These are phyloP conservation scores for Hafferia zeledoni DNA, from an alignment of 2,797 vertebrate species.

Conservation along the genomic window DNA sequence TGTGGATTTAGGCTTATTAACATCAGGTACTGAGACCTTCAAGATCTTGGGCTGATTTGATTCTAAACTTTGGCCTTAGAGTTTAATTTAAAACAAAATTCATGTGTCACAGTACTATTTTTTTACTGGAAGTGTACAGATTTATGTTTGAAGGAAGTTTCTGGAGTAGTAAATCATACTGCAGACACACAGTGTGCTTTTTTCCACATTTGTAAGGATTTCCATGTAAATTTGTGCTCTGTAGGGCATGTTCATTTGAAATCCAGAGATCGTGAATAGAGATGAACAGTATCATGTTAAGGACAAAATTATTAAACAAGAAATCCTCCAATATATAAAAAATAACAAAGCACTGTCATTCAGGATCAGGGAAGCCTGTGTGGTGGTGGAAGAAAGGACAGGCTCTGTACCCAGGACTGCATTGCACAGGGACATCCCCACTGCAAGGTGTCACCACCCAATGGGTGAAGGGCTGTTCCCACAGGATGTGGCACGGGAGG, in stretches of 20 bases:
- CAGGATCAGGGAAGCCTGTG: neutral
- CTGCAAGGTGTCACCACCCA: fast-evolving
- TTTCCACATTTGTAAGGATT: neutral
- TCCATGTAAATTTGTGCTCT: neutral
- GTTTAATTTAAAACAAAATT: neutral
- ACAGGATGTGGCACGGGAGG: neutral
- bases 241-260: neutral
- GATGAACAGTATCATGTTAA: neutral
- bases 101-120: neutral
- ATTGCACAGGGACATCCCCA: neutral
- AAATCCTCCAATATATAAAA: neutral
- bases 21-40: neutral
- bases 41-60: neutral
- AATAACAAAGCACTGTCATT: neutral
- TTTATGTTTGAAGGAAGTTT: neutral
- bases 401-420: neutral
- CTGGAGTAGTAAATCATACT: neutral
- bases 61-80: neutral
- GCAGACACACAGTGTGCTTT: neutral
- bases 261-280: neutral
- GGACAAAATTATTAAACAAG: neutral
- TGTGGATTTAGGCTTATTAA: neutral
- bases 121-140: neutral
- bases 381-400: neutral
- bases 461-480: fast-evolving